Conservation (phyloP, 2,888 invertebrate genomes). For the Spisula subtruncata region DNA sequence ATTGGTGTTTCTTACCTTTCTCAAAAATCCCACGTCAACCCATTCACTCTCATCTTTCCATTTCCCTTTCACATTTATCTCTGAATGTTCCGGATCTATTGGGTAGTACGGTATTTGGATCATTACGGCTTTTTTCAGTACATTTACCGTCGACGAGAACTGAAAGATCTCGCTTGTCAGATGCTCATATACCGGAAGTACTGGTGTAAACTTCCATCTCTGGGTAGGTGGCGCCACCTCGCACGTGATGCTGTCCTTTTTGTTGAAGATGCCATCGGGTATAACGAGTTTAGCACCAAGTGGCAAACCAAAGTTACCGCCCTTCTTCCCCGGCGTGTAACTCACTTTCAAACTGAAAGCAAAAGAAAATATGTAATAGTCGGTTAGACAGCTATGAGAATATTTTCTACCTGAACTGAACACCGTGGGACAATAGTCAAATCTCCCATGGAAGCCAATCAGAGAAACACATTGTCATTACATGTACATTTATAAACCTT, state of each 20-base stretch:
- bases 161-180: constrained; percentile 81
- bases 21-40: constrained; percentile 81
- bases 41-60: constrained; percentile 83
- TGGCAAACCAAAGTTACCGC: constrained; percentile 84
- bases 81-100: constrained; percentile 76
- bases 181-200: constrained; percentile 75
- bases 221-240: constrained; percentile 80
- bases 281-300: constrained; percentile 84
- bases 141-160: constrained; percentile 73
- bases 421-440: no score
- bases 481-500: no score
- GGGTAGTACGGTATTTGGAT: constrained; percentile 82
- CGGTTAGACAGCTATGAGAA: neutral
- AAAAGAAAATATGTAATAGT: neutral
- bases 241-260: constrained; percentile 84
- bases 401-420: no score
- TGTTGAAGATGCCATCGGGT: constrained; percentile 80
- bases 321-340: constrained; percentile 83
- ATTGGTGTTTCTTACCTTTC: constrained; percentile 76
- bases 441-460: no score
- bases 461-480: no score
- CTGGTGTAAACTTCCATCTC: constrained; percentile 79
- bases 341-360: constrained; percentile 77
- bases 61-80: constrained; percentile 83
- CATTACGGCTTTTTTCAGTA: constrained; percentile 77